Conservation (phyloP, 2,113 vertebrate species). For the Lasiurus cinereus region DNA sequence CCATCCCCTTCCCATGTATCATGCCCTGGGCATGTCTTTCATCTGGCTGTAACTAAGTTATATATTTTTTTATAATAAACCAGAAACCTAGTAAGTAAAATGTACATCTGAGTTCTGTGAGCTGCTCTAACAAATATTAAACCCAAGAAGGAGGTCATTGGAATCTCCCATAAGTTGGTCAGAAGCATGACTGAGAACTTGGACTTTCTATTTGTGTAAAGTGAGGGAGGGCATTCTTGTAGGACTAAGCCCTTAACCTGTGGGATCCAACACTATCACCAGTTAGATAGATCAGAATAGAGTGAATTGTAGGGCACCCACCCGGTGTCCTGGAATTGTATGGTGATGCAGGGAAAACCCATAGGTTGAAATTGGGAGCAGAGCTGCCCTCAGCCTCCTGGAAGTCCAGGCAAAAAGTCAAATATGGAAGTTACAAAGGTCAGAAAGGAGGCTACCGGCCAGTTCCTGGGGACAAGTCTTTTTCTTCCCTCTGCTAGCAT, state of each 20-base stretch:
- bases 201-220: not conserved
- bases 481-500: not conserved
- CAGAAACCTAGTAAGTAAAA: not conserved
- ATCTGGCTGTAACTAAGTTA: not conserved
- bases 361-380: not conserved
- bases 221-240: not conserved
- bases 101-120: not conserved
- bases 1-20: not conserved
- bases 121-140: not conserved
- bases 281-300: not conserved
- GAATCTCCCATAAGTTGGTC: not conserved
- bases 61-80: slow-evolving; percentile 8
- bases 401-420: slow-evolving; percentile 3
- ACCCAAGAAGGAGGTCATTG: not conserved
- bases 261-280: not conserved
- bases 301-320: not conserved
- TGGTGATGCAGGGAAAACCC: not conserved
- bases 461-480: not conserved
- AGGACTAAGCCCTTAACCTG: not conserved
- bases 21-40: not conserved
- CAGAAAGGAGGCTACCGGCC: not conserved
- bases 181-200: slow-evolving; percentile 2
- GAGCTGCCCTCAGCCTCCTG: not conserved
- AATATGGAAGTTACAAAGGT: not conserved
- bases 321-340: not conserved